Conservation (phyloP, 2,113 vertebrate species). For the Edolisoma coerulescens region DNA sequence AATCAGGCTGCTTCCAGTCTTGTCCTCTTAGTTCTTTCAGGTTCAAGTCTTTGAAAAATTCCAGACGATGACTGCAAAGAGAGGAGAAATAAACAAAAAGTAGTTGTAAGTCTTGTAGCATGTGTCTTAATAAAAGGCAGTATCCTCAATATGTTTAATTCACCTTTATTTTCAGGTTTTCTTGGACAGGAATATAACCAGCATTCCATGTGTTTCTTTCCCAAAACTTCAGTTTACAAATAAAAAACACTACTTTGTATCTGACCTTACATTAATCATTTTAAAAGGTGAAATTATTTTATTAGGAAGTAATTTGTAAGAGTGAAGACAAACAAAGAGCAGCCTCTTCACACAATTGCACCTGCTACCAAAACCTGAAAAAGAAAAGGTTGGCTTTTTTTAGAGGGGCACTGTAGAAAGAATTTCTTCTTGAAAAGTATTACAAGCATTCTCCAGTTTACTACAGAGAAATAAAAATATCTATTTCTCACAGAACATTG, state of each 20-base stretch:
- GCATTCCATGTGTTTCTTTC: background rate
- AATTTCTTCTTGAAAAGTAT: background rate
- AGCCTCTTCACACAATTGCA: background rate
- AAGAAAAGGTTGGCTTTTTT: background rate
- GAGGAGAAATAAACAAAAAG: background rate
- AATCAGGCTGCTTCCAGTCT: slow-evolving; percentile 70
- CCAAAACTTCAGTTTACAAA: background rate
- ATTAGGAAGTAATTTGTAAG: background rate
- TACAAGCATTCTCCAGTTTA: background rate
- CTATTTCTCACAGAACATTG: background rate
- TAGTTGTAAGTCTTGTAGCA: background rate
- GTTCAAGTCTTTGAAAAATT: slow-evolving; percentile 71
- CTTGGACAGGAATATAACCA: background rate
- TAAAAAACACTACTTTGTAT: background rate
- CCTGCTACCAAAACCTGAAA: background rate
- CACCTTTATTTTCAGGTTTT: background rate
- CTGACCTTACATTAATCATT: background rate
- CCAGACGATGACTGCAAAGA: slow-evolving; percentile 71
- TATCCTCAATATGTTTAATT: background rate
- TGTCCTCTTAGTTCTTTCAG: slow-evolving; percentile 62
- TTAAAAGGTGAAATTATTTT: background rate
- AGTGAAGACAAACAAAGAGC: background rate
- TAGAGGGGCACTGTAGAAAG: background rate
- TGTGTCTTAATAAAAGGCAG: background rate
- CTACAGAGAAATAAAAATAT: background rate